Base-by-base conservation (phyloP, 2,113 vertebrate species). In the Phocoena sinus region DNA sequence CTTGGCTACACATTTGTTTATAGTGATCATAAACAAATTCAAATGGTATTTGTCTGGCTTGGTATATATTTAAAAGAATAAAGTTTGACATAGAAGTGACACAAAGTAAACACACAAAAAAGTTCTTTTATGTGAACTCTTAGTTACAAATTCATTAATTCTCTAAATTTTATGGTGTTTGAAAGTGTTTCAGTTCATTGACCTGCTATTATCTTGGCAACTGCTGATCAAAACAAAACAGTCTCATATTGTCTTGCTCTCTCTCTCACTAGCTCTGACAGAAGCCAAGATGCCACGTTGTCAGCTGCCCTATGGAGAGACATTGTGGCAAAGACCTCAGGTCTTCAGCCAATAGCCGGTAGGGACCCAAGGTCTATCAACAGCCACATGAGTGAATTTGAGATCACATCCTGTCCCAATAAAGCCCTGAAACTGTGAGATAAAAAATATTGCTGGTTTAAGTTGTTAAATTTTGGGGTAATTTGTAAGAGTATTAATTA, bases 11-110 rank as follows among this genome's bases (percentile, higher is more conserved):
- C 4, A 38, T 53, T 25, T 96, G 67, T 97, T 97, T 97, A 88
- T 85, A 88, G 47, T 11, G 31, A 94, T 85, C 65, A 96, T 97
- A 98, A 97, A 97, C 94, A 98, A 96, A 90, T 92, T 89, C 80
- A 85, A 5, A 26, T 80, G 38, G 41, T 68, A 84, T 94, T 90
- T 63, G 65, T 90, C 60, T 84, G 77, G 56, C 83, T 93, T 94
- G 79, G n/a, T 95, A 58, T 82, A 84, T 92, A 68, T 77, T 87
- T 96, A 88, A 93, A 95, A 82, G 21, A 91, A 96, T 84, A 97
- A 97, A 79, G 71, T 77, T 81, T 95, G 38, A 95, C 56, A 82
- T 58, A 88, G 58, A 94, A 89, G 60, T 17, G 83, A 73, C 44
- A 81, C 18, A 94, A 95, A 84, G 53, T 92, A 97, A 98, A 95